Conservation (phyloP, 2,888 invertebrate species). For the Miltochrista miniata region DNA sequence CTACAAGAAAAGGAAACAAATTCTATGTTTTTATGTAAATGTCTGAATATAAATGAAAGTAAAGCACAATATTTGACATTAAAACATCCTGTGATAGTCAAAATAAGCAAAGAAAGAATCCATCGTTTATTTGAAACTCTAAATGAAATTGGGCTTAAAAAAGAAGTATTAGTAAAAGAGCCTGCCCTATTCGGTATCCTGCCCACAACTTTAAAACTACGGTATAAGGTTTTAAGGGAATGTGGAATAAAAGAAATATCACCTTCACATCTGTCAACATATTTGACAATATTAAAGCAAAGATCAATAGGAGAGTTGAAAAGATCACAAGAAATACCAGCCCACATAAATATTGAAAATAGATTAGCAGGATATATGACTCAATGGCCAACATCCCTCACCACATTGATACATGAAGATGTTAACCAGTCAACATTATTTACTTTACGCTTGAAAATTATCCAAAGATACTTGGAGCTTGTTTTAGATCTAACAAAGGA, state of each 20-base stretch:
- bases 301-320: constrained; percentile 64
- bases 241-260: constrained; percentile 63
- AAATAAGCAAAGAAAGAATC: constrained; percentile 51
- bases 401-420: constrained; percentile 65
- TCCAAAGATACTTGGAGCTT: constrained; percentile 73
- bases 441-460: constrained; percentile 65
- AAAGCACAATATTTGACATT: constrained; percentile 59
- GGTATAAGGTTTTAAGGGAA: constrained; percentile 67
- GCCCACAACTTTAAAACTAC: constrained; percentile 65
- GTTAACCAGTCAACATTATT: constrained; percentile 56
- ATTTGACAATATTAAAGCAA: constrained; percentile 60
- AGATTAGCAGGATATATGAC: constrained; percentile 69
- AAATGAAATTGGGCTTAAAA: constrained; percentile 57
- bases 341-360: constrained; percentile 66
- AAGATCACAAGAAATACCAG: constrained; percentile 45
- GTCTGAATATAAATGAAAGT: constrained; percentile 54
- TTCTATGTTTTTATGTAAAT: constrained; percentile 50
- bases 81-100: constrained; percentile 63
- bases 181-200: constrained; percentile 64
- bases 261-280: constrained; percentile 48
- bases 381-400: constrained; percentile 77
- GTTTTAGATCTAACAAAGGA: constrained; percentile 63
- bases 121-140: constrained; percentile 50
- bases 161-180: constrained; percentile 50
- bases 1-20: constrained; percentile 18